Percentiles rank a stretch among this genome's conserved stretches.
These are phyloP conservation scores for Agrotis puta DNA, from an alignment of 2,888 invertebrate species.

Conservation along the genomic window DNA sequence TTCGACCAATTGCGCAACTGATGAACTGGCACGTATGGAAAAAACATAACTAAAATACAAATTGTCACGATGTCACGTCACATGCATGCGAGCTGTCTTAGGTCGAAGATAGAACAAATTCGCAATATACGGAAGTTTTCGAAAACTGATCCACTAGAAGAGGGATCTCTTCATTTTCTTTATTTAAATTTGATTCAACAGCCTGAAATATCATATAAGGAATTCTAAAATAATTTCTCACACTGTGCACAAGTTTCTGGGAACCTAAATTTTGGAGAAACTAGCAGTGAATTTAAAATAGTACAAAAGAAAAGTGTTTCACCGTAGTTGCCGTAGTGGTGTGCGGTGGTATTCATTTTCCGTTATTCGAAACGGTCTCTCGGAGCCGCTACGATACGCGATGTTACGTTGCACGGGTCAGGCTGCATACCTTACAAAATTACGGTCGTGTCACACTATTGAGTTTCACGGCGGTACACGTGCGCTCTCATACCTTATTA, in stretches of 20 bases:
- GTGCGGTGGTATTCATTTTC: slow-evolving; percentile 64
- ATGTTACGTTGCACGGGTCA: slow-evolving; percentile 55
- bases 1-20: slow-evolving; percentile 67
- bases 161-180: not conserved
- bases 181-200: not conserved
- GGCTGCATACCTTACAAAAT: slow-evolving; percentile 58
- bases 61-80: slow-evolving; percentile 23
- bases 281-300: slow-evolving; percentile 50
- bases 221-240: not conserved
- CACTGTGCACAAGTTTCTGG: not conserved
- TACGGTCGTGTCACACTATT: slow-evolving; percentile 32
- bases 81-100: not conserved
- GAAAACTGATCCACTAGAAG: not conserved
- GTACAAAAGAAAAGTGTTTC: slow-evolving; percentile 61
- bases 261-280: slow-evolving; percentile 26
- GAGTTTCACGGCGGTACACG: slow-evolving; percentile 30
- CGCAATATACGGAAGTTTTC: slow-evolving; percentile 13
- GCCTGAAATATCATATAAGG: not conserved
- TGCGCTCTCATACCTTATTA: slow-evolving; percentile 27
- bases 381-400: slow-evolving; percentile 53
- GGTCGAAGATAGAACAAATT: slow-evolving; percentile 9
- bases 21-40: slow-evolving; percentile 58
- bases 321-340: slow-evolving; percentile 48
- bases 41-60: slow-evolving; percentile 14
- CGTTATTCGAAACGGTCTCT: slow-evolving; percentile 67